Evolutionary conservation across 2,113 vertebrate species (phyloP).

Genomic region (Steatornis caripensis): DNA sequence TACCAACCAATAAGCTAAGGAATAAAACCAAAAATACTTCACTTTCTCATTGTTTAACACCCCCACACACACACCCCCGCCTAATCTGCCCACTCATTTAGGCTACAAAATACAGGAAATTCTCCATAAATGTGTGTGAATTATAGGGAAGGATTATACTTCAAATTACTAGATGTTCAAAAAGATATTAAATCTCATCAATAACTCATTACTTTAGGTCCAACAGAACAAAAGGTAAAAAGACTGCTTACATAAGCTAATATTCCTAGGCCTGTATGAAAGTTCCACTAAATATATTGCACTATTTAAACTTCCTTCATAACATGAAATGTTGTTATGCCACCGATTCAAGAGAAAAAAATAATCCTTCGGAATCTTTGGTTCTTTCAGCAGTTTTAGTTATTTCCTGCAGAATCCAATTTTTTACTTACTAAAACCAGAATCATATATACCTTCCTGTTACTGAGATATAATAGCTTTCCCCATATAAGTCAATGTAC

Average conservation of each 20-base stretch:
- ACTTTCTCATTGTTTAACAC: neutral
- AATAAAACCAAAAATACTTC: neutral
- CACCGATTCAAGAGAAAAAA: neutral
- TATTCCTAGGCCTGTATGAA: neutral
- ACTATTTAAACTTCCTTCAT: neutral
- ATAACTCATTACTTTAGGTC: neutral
- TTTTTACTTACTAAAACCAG: constrained; percentile 17
- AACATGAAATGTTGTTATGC: constrained; percentile 1
- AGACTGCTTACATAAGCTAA: neutral
- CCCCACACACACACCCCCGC: neutral
- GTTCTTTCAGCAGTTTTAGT: constrained; percentile 25
- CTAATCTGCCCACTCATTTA: neutral
- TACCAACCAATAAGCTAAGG: neutral
- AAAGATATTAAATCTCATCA: neutral
- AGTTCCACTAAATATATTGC: neutral
- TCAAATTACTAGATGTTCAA: neutral
- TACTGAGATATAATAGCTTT: constrained; percentile 44
- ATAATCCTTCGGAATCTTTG: neutral
- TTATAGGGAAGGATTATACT: neutral
- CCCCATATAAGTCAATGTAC: constrained; percentile 38
- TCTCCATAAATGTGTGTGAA: neutral
- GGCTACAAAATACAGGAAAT: neutral
- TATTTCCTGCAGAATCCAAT: constrained; percentile 9
- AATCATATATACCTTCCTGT: constrained; percentile 7
- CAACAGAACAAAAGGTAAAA: neutral